These are phyloP conservation scores for Kryphioiulus occultus DNA, from an alignment of 2,888 invertebrate genomes.

Conservation along the genomic window DNA sequence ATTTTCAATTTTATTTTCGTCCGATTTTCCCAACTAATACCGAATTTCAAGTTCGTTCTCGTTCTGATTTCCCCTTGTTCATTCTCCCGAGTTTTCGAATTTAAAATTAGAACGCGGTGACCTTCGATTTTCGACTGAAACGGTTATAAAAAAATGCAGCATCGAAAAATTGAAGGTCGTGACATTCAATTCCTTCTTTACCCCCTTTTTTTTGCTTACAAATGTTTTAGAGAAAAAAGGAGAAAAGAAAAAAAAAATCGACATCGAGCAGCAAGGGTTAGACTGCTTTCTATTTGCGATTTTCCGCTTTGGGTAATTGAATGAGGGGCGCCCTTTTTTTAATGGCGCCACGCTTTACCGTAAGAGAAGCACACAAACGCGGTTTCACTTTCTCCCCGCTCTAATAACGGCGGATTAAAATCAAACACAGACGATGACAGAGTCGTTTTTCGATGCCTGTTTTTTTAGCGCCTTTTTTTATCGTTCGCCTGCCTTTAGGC, in stretches of 20 bases:
- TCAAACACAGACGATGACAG: background rate
- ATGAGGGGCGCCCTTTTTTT: background rate
- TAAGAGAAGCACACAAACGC: background rate
- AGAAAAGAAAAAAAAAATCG: background rate
- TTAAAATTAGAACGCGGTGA: background rate
- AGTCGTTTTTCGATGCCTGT: background rate
- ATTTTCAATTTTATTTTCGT: too few species aligned
- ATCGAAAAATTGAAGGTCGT: background rate
- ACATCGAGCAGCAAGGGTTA: background rate
- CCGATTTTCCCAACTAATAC: too few species aligned
- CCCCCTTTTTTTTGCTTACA: too few species aligned
- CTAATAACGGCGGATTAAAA: background rate
- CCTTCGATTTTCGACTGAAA: too few species aligned
- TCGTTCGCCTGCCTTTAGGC: background rate
- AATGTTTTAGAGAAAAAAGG: background rate
- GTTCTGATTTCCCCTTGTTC: too few species aligned
- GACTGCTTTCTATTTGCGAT: background rate
- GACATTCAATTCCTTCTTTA: background rate
- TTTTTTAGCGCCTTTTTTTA: background rate
- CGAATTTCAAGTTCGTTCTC: too few species aligned
- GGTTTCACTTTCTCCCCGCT: background rate
- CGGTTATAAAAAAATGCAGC: too few species aligned
- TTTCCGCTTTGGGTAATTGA: background rate
- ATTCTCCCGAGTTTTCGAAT: too few species aligned
- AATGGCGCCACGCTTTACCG: background rate